Percentiles rank a stretch among this genome's conserved stretches.
Conservation (phyloP, 2,888 invertebrate genomes). For the Lochmaea crataegi region DNA sequence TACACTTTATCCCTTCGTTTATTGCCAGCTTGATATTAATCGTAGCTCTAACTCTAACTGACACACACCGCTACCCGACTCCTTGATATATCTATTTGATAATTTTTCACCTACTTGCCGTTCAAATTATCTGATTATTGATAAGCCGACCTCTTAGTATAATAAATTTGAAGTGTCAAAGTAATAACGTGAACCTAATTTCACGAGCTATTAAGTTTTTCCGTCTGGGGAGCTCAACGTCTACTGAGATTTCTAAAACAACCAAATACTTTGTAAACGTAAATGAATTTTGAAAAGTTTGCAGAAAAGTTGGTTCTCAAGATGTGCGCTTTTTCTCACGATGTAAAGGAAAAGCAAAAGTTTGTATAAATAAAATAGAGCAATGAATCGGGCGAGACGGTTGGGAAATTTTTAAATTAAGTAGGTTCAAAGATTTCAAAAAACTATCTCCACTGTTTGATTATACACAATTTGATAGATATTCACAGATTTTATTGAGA, state of each 20-base stretch:
- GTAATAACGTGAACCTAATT: constrained; percentile 1
- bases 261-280: constrained; percentile 15
- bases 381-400: too few relatives aligned
- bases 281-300: constrained; percentile 21
- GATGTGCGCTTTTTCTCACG: constrained; percentile 1
- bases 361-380: neutral
- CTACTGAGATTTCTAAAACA: constrained; percentile 1
- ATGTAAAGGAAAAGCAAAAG: neutral
- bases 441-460: too few relatives aligned
- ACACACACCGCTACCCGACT: too few relatives aligned
- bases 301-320: neutral
- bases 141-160: neutral
- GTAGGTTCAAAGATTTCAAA: too few relatives aligned
- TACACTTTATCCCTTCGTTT: too few relatives aligned
- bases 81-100: too few relatives aligned
- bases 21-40: too few relatives aligned
- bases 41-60: too few relatives aligned
- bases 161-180: constrained; percentile 2
- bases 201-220: constrained; percentile 8
- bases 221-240: neutral
- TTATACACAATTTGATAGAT: too few relatives aligned
- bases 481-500: too few relatives aligned
- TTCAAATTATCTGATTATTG: neutral
- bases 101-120: too few relatives aligned
- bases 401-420: too few relatives aligned